phyloP scores from a whole-genome alignment of 1,140 invertebrate genomes.

The Leptinotarsa undecemlineata region DNA sequence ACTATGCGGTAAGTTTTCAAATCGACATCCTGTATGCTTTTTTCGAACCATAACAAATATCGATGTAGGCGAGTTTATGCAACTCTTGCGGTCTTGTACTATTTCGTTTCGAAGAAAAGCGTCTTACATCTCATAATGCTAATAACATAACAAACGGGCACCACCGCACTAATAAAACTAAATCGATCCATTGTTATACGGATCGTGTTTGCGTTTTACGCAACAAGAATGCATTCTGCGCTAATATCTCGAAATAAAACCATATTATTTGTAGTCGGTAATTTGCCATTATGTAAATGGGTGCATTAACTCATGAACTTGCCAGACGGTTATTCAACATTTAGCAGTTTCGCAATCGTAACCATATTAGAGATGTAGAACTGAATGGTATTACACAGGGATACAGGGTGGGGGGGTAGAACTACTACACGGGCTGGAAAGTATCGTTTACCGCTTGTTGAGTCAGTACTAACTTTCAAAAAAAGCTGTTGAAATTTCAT shows the following conservation, averaged over 20 bases:
- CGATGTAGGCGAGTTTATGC: background rate
- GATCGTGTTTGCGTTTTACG: conserved; percentile 6
- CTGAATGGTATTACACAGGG: background rate
- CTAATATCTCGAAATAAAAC: conserved; percentile 13
- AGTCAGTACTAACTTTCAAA: too few relatives aligned
- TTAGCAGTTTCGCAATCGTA: background rate
- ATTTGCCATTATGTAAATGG: conserved; percentile 23
- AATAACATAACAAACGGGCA: conserved; percentile 6
- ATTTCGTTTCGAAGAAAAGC: background rate
- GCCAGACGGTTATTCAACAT: conserved; percentile 3
- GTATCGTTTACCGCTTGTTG: too few relatives aligned
- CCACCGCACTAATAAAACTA: conserved; percentile 15
- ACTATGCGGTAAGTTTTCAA: too few relatives aligned
- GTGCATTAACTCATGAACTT: conserved; percentile 24
- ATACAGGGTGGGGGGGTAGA: background rate
- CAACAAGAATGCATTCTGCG: conserved; percentile 4
- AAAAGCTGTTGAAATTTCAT: too few relatives aligned
- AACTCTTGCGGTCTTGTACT: background rate
- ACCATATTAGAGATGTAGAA: background rate
- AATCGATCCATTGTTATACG: conserved; percentile 16
- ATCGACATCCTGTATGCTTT: too few relatives aligned
- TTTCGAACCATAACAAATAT: too few relatives aligned
- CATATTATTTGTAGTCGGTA: conserved; percentile 15
- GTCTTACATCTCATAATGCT: conserved; percentile 3
- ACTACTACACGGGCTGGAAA: too few relatives aligned